Evolutionary conservation across 1,140 invertebrate species (phyloP), one percentile per base, ranked within the genome.

Genomic region (Atta texana): DNA sequence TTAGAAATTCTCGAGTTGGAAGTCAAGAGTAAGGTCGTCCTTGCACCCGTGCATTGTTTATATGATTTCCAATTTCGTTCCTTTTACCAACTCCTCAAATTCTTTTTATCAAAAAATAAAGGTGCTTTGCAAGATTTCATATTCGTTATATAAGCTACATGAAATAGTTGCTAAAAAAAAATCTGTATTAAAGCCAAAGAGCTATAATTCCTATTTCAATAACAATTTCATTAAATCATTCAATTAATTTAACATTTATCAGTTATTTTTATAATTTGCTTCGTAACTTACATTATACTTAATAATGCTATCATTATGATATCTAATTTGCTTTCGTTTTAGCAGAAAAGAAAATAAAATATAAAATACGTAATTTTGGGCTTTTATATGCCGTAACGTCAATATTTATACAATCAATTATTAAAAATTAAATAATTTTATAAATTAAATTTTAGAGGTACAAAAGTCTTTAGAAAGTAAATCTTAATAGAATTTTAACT

Each of bases 1-100:
- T 72, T 81, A 69, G 34, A 28, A 55, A 34, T 55, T 59, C 57
- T 81, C 21, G 18, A 74, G 39, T 77, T 61, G 74, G 8, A 63
- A 49, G 10, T 77, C 39, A 51, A 78, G 39, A 78, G 24, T 78
- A 49, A 64, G 24, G 24, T n/a, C 18, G 16, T 77, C 16, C 16
- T 8, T 18, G 39, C 8, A 5, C 18, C 24, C 18, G 16, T 63
- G n/a, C 5, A n/a, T 63, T 76, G 74, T 77, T 51, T 64, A 64
- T 31, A 21, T 75, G 2, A 75, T 64, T 12, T 78, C 18, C 18
- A 49, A 78, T 77, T 16, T 1, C n/a, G 16, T 44, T 63, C 12
- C 0, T 78, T 64, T 28, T 4, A 10, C 18, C 44, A 39, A 59
- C 8, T 63, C 16, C 18, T 49, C 10, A n/a, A 78, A 31, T 21